Evolutionary conservation across 2,888 invertebrate species (phyloP).

Genomic region (Ditula angustiorana): DNA sequence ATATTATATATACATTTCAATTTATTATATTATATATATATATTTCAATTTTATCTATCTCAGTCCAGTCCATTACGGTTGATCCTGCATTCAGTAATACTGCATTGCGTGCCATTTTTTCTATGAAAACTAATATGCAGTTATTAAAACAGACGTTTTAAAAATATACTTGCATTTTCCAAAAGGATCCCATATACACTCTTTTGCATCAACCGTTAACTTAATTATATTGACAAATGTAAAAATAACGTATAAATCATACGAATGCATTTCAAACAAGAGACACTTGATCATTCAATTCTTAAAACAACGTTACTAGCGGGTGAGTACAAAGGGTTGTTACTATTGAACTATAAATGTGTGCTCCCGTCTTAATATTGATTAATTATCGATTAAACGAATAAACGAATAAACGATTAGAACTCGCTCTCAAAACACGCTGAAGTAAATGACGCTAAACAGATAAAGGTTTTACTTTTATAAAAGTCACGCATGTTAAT

Average conservation of each 20-base stretch:
- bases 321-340: too few relatives aligned
- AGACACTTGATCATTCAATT: too few relatives aligned
- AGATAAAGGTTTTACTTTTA: not conserved
- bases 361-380: not conserved
- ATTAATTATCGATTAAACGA: not conserved
- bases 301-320: too few relatives aligned
- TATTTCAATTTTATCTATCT: too few relatives aligned
- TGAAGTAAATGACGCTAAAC: not conserved
- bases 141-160: too few relatives aligned
- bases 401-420: not conserved
- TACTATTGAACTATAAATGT: too few relatives aligned
- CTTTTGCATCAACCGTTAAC: not conserved
- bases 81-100: too few relatives aligned
- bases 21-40: too few relatives aligned
- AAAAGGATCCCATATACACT: conserved; percentile 12
- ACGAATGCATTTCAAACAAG: not conserved
- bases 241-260: not conserved
- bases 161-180: conserved; percentile 11
- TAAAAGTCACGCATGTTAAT: not conserved
- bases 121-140: too few relatives aligned
- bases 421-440: not conserved
- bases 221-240: not conserved
- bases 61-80: too few relatives aligned
- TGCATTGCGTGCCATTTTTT: too few relatives aligned
- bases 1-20: too few relatives aligned